These are phyloP conservation scores for Druceiella hillmani DNA, from an alignment of 2,888 invertebrate genomes.

Conservation along the genomic window DNA sequence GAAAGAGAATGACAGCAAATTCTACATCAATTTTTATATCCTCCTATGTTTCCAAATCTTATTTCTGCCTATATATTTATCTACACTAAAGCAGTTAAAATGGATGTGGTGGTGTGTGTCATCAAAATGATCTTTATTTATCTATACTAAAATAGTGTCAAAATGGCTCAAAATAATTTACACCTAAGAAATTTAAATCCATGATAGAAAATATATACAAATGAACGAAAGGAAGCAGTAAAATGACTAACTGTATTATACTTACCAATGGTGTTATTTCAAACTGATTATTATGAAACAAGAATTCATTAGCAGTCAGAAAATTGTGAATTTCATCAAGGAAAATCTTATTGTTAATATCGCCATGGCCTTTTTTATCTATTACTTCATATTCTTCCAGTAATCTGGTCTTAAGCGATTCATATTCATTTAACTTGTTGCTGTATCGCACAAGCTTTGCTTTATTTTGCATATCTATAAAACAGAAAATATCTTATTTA, in stretches of 20 bases:
- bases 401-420: conserved; percentile 35
- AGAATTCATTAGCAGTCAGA: conserved; percentile 38
- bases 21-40: too few species aligned
- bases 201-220: too few species aligned
- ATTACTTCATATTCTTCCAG: conserved; percentile 40
- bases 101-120: too few species aligned
- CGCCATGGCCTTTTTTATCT: conserved; percentile 39
- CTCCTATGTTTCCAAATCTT: too few species aligned
- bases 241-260: too few species aligned
- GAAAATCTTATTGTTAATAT: conserved; percentile 44
- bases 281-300: conserved; percentile 42
- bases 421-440: conserved; percentile 36
- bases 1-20: too few species aligned
- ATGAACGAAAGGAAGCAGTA: too few species aligned
- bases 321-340: conserved; percentile 41
- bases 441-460: conserved; percentile 37
- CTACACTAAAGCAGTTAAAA: too few species aligned
- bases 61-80: too few species aligned
- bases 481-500: conserved; percentile 8
- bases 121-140: too few species aligned
- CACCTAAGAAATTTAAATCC: not conserved
- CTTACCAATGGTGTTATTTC: conserved; percentile 50
- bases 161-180: not conserved
- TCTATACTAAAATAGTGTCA: not conserved
- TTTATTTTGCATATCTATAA: conserved; percentile 43